Evolutionary conservation across 2,888 invertebrate species (phyloP).

Genomic region (Pelosia muscerda): DNA sequence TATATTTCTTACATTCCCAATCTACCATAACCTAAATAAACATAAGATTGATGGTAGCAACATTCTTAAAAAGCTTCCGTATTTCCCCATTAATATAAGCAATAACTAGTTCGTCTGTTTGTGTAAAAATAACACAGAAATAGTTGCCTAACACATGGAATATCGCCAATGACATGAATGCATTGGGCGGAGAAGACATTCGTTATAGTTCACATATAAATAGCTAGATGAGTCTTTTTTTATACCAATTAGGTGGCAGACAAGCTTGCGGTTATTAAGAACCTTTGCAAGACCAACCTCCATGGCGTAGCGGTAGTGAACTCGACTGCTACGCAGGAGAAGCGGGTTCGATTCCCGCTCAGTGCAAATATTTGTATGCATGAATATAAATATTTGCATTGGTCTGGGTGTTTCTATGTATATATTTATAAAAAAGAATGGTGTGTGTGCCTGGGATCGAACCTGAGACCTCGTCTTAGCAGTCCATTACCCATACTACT

Average conservation of each 20-base stretch:
- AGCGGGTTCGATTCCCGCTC: no score
- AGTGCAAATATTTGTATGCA: no score
- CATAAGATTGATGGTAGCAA: slow-evolving; percentile 35
- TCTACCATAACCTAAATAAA: slow-evolving; percentile 43
- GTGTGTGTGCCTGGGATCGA: no score
- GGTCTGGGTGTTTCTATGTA: no score
- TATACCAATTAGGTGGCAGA: not conserved
- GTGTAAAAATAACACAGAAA: slow-evolving; percentile 45
- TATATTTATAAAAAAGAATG: no score
- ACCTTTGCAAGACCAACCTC: no score
- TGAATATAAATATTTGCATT: no score
- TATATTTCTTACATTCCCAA: slow-evolving; percentile 16
- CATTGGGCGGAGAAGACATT: not conserved
- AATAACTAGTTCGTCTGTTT: slow-evolving; percentile 47
- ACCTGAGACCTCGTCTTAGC: no score
- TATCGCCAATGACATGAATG: slow-evolving; percentile 40
- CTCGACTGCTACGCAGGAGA: no score
- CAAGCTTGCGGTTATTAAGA: no score
- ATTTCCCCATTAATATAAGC: slow-evolving; percentile 45
- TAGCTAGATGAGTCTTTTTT: not conserved
- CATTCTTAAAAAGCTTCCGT: slow-evolving; percentile 45
- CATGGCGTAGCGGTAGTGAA: no score
- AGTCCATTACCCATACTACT: no score
- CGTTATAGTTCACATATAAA: not conserved
- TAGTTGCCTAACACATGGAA: slow-evolving; percentile 46